phyloP scores from a whole-genome alignment of 2,797 vertebrate genomes.

The Diglossa cyanea region DNA sequence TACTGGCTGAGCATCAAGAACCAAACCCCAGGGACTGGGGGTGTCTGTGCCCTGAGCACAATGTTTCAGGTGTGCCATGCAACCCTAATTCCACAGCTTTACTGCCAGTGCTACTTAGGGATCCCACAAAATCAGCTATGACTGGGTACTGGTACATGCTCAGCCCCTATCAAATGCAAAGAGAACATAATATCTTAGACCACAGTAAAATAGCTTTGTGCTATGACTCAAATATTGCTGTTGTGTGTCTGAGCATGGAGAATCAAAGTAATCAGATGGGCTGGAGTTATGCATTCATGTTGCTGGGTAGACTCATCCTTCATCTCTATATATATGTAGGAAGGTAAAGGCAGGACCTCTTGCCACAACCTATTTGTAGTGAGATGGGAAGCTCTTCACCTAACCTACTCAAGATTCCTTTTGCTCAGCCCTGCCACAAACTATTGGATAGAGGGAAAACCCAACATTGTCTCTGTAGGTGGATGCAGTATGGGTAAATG shows the following conservation, averaged over 20 bases:
- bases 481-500: too few species aligned
- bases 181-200: neutral
- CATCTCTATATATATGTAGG: neutral
- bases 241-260: neutral
- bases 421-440: neutral
- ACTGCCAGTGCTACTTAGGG: neutral
- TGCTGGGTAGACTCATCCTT: neutral
- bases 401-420: neutral
- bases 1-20: neutral
- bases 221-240: neutral
- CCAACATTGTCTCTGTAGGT: neutral
- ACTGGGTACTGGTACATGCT: accelerated
- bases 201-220: neutral
- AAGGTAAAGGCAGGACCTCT: neutral
- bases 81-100: neutral
- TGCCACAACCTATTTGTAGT: neutral
- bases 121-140: neutral
- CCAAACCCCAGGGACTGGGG: neutral
- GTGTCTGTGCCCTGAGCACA: neutral
- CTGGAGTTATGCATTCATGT: neutral
- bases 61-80: neutral
- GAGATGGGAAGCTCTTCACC: neutral
- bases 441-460: neutral
- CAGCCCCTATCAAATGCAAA: neutral
- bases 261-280: neutral